Percentiles rank a stretch among this genome's conserved stretches.
Evolutionary conservation across 1,140 invertebrate species (phyloP).

Genomic region (Eciton burchellii): DNA sequence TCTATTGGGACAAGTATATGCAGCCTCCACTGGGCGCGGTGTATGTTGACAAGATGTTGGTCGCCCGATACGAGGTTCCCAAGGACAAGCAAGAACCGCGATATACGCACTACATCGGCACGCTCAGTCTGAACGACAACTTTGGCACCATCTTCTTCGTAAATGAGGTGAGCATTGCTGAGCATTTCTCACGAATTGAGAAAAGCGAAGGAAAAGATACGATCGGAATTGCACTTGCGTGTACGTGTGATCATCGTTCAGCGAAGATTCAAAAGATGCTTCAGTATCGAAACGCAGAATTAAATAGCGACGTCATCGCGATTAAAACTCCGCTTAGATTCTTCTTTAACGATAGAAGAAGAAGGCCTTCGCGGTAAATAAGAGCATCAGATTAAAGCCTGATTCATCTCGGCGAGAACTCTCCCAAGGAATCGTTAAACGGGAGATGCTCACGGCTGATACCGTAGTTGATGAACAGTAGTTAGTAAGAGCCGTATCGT

Average conservation of each 20-base stretch:
- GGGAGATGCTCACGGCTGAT: neutral
- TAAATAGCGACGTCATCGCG: too few relatives aligned
- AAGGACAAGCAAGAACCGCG: slow-evolving; percentile 74
- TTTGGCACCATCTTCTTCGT: slow-evolving; percentile 89
- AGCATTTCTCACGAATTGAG: neutral
- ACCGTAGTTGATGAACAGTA: neutral
- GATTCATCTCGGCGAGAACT: neutral
- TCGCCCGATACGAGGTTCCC: slow-evolving; percentile 83
- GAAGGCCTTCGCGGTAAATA: too few relatives aligned
- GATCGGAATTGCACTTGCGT: neutral
- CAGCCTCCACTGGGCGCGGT: slow-evolving; percentile 88
- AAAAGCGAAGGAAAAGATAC: neutral
- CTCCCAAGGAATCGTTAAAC: neutral
- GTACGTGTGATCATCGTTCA: neutral
- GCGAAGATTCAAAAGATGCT: neutral
- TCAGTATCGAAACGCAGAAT: too few relatives aligned
- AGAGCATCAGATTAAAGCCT: too few relatives aligned
- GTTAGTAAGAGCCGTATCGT: neutral
- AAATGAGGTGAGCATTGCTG: slow-evolving; percentile 84
- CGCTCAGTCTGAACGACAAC: slow-evolving; percentile 87
- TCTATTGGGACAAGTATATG: slow-evolving; percentile 89
- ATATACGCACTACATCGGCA: slow-evolving; percentile 89
- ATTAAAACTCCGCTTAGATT: too few relatives aligned
- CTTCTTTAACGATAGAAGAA: too few relatives aligned
- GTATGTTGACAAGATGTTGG: slow-evolving; percentile 85